These are phyloP conservation scores for Linnaemya vulpina DNA, from an alignment of 2,888 invertebrate genomes.

Conservation along the genomic window DNA sequence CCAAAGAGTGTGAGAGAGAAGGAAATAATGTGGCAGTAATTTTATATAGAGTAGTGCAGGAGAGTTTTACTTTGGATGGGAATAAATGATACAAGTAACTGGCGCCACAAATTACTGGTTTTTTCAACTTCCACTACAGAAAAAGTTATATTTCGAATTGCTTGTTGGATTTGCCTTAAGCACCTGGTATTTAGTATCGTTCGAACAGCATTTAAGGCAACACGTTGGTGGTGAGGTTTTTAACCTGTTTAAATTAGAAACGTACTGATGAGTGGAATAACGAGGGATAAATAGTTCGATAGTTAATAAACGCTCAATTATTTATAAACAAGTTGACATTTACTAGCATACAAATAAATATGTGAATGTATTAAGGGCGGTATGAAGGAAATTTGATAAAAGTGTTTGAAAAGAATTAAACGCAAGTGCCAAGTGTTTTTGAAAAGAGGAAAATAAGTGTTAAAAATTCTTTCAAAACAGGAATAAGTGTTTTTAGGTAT, in stretches of 20 bases:
- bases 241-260: slow-evolving; percentile 62
- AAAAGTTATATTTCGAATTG: slow-evolving; percentile 69
- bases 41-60: background rate
- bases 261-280: slow-evolving; percentile 10
- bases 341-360: slow-evolving; percentile 5
- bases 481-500: slow-evolving; percentile 7
- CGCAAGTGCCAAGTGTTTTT: slow-evolving; percentile 56
- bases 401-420: background rate
- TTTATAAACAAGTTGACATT: background rate
- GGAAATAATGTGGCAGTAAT: background rate
- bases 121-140: slow-evolving; percentile 53
- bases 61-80: slow-evolving; percentile 18
- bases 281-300: slow-evolving; percentile 8
- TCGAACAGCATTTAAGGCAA: slow-evolving; percentile 76
- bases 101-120: slow-evolving; percentile 69
- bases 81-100: slow-evolving; percentile 55
- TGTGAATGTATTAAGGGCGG: slow-evolving; percentile 34
- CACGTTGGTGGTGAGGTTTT: slow-evolving; percentile 56
- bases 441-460: slow-evolving; percentile 16
- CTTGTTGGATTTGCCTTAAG: slow-evolving; percentile 66
- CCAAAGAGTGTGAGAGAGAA: slow-evolving; percentile 54
- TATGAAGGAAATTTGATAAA: slow-evolving; percentile 21
- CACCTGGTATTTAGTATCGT: slow-evolving; percentile 78
- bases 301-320: slow-evolving; percentile 6
- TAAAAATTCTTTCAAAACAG: slow-evolving; percentile 9